Percentiles rank a stretch among this genome's conserved stretches.
Conservation (phyloP, 2,888 invertebrate genomes). For the Drosophila incognita region DNA sequence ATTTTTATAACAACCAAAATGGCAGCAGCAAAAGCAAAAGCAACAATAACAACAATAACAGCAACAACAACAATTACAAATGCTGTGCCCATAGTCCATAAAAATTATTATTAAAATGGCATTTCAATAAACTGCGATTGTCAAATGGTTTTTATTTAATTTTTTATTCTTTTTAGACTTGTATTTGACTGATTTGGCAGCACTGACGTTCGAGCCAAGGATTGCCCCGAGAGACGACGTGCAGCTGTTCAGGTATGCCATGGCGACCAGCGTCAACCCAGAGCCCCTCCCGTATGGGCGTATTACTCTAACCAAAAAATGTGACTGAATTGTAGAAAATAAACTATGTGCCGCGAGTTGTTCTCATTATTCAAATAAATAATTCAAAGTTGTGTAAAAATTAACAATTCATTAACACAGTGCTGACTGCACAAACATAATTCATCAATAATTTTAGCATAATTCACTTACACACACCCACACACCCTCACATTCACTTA, state of each 20-base stretch:
- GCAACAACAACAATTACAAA: constrained; percentile 19
- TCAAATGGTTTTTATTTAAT: constrained; percentile 15
- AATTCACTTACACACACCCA: constrained; percentile 49
- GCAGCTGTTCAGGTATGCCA: constrained; percentile 69
- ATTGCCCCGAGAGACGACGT: constrained; percentile 61
- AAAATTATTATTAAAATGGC: constrained; percentile 50
- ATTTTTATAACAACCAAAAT: constrained; percentile 36
- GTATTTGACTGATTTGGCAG: constrained; percentile 18
- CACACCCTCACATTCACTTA: constrained; percentile 14
- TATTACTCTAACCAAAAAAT: background rate
- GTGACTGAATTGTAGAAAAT: background rate
- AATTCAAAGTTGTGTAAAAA: constrained; percentile 27
- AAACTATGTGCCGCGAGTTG: constrained; percentile 25
- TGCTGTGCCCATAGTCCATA: constrained; percentile 25
- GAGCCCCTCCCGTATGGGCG: background rate
- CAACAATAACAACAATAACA: background rate
- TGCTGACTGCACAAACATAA: constrained; percentile 20
- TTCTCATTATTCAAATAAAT: constrained; percentile 43
- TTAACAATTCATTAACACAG: constrained; percentile 51
- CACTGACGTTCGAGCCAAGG: constrained; percentile 50
- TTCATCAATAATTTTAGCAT: constrained; percentile 35
- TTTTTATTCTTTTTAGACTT: background rate
- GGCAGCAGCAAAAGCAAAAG: constrained; percentile 13
- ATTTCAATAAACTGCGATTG: constrained; percentile 37
- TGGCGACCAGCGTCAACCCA: constrained; percentile 9